phyloP scores from a whole-genome alignment of 2,797 vertebrate species.

The Myotis vivesi region DNA sequence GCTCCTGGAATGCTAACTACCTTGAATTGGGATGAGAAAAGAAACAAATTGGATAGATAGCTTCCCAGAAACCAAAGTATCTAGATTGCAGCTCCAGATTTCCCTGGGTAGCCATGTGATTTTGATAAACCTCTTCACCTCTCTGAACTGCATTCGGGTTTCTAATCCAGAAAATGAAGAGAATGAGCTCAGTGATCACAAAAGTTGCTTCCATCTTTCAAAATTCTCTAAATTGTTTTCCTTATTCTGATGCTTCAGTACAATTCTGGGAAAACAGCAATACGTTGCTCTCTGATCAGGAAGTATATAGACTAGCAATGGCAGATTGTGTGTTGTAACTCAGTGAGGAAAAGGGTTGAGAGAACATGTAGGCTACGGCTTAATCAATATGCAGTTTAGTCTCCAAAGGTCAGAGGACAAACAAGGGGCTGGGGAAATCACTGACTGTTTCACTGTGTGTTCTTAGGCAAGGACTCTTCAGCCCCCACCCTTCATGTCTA shows the following conservation, averaged over 20 bases:
- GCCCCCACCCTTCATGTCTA: neutral
- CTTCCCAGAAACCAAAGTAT: conserved; percentile 9
- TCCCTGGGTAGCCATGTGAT: neutral
- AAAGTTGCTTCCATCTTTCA: conserved; percentile 37
- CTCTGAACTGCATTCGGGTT: neutral
- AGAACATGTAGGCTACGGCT: neutral
- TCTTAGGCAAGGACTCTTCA: neutral
- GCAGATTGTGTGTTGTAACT: neutral
- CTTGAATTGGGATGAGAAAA: neutral
- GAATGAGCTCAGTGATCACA: neutral
- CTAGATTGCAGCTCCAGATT: neutral
- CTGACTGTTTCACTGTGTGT: neutral
- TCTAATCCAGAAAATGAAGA: conserved; percentile 4
- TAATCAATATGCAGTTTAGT: conserved; percentile 19
- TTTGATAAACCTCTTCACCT: neutral
- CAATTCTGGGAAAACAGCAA: neutral
- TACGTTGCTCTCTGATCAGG: neutral
- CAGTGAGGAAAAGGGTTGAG: neutral
- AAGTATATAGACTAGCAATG: neutral
- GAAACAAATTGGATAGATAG: neutral
- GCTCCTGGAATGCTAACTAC: conserved; percentile 36
- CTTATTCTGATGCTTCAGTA: conserved; percentile 24
- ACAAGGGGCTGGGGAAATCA: neutral
- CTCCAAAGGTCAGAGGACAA: neutral
- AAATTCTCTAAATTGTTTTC: neutral